Conservation (phyloP, 2,888 invertebrate genomes). For the Cremastinae sp. region DNA sequence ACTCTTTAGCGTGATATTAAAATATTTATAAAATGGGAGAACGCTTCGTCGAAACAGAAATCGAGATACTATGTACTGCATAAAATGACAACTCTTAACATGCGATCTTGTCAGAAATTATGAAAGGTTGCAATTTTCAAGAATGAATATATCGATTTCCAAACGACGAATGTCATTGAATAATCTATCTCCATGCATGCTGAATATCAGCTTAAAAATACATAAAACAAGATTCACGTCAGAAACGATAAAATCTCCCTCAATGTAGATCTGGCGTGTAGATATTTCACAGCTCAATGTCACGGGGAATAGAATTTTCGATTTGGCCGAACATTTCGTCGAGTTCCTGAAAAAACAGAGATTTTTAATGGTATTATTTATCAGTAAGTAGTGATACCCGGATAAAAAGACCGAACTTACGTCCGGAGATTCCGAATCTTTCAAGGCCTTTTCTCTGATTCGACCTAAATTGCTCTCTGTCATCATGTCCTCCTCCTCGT, state of each 20-base stretch:
- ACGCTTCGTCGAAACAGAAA: too few relatives aligned
- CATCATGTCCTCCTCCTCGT: constrained; percentile 68
- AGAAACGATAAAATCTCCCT: background rate
- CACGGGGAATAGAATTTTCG: constrained; percentile 72
- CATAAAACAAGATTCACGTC: too few relatives aligned
- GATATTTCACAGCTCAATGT: constrained; percentile 70
- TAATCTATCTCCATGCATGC: too few relatives aligned
- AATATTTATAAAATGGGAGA: too few relatives aligned
- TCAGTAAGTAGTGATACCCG: background rate
- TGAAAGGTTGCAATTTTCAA: too few relatives aligned
- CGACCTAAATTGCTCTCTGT: constrained; percentile 61
- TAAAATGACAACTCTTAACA: too few relatives aligned
- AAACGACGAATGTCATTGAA: too few relatives aligned
- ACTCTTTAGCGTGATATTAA: too few relatives aligned
- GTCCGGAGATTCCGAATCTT: constrained; percentile 71
- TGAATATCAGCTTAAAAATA: too few relatives aligned
- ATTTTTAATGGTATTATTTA: background rate
- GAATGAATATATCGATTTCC: too few relatives aligned
- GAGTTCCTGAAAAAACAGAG: constrained; percentile 67
- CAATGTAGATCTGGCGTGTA: background rate
- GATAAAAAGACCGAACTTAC: constrained; percentile 65
- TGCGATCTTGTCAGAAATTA: too few relatives aligned
- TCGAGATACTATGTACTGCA: too few relatives aligned
- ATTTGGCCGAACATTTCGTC: constrained; percentile 75
- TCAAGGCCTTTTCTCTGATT: constrained; percentile 56